These are phyloP conservation scores for Intellagama lesueurii DNA, from an alignment of 2,797 vertebrate species.

Conservation along the genomic window DNA sequence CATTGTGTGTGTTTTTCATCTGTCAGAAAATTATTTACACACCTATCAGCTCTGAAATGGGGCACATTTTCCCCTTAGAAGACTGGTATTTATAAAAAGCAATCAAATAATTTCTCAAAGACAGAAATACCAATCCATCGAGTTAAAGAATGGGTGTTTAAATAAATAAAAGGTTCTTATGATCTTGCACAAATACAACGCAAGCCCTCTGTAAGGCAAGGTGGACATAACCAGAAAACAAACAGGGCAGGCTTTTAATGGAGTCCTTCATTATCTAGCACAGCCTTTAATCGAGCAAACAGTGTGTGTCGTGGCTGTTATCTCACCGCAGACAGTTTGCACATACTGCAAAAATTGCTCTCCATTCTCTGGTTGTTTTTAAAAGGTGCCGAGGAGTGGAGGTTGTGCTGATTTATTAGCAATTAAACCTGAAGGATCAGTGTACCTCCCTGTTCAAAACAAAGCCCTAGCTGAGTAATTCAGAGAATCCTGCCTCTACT, in stretches of 20 bases:
- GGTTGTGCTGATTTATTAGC: constrained; percentile 96
- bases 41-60: constrained; percentile 58
- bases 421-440: constrained; percentile 95
- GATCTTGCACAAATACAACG: constrained; percentile 52
- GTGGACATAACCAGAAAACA: constrained; percentile 82
- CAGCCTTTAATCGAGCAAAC: constrained; percentile 84
- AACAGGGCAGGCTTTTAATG: constrained; percentile 90
- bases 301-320: constrained; percentile 84
- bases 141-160: constrained; percentile 57
- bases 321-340: constrained; percentile 85
- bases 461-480: constrained; percentile 74
- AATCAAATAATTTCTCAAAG: constrained; percentile 60
- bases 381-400: constrained; percentile 84
- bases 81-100: constrained; percentile 54
- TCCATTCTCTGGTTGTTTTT: constrained; percentile 93
- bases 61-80: constrained; percentile 31
- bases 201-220: constrained; percentile 62
- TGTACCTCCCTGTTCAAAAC: constrained; percentile 78
- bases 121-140: constrained; percentile 44
- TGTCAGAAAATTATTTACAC: constrained; percentile 52
- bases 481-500: constrained; percentile 64
- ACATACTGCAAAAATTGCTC: constrained; percentile 89
- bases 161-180: neutral
- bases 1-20: constrained; percentile 39
- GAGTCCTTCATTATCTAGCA: constrained; percentile 91